These are phyloP conservation scores for Plagiodera versicolora DNA, from an alignment of 2,888 invertebrate species.

Conservation along the genomic window DNA sequence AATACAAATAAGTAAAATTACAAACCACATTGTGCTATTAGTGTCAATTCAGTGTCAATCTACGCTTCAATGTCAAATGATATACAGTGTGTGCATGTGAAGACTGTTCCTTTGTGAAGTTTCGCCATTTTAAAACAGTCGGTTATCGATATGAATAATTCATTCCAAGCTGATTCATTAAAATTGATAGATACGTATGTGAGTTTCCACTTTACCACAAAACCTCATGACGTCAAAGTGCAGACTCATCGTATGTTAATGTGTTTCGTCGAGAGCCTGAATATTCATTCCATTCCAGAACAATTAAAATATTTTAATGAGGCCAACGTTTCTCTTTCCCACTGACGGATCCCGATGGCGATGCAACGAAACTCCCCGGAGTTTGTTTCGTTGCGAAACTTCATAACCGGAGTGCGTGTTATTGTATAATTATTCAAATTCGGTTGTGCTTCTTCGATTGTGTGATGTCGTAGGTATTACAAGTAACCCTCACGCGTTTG, in stretches of 20 bases:
- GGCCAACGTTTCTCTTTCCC: too few species aligned
- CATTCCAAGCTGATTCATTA: conserved; percentile 5
- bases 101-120: too few species aligned
- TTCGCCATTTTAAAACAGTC: background rate
- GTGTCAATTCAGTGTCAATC: too few species aligned
- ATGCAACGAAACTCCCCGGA: conserved; percentile 38
- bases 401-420: conserved; percentile 45
- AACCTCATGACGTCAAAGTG: conserved; percentile 22
- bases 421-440: conserved; percentile 50
- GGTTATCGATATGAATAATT: background rate
- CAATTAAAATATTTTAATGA: conserved; percentile 55
- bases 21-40: too few species aligned
- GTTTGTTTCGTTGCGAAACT: conserved; percentile 38
- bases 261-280: conserved; percentile 39
- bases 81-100: too few species aligned
- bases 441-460: conserved; percentile 33
- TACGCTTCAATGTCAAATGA: too few species aligned
- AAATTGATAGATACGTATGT: conserved; percentile 27
- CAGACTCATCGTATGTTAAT: conserved; percentile 30
- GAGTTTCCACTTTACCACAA: conserved; percentile 17
- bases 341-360: too few species aligned
- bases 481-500: conserved; percentile 22
- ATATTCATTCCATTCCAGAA: conserved; percentile 51
- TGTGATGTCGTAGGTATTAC: conserved; percentile 21
- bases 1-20: too few species aligned